Percentiles rank a stretch among this genome's conserved stretches.
These are phyloP conservation scores for Phyllotis vaccarum DNA, from an alignment of 2,797 vertebrate species.

Conservation along the genomic window DNA sequence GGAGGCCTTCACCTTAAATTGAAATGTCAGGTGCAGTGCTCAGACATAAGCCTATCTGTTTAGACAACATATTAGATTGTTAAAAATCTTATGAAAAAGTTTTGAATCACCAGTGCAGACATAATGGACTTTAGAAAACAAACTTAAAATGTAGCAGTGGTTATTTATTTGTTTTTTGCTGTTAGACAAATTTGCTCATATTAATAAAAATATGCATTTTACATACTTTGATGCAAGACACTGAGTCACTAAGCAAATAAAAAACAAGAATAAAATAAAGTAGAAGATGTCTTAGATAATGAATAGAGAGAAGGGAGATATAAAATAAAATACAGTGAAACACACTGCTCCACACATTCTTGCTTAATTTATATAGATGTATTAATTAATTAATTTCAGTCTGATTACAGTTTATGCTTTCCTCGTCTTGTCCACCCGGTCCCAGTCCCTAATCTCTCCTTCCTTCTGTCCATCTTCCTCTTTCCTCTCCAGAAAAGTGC, in stretches of 20 bases:
- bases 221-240: not conserved
- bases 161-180: not conserved
- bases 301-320: not conserved
- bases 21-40: conserved; percentile 83
- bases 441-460: accelerated
- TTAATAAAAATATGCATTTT: conserved; percentile 46
- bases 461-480: not conserved
- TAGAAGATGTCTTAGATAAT: not conserved
- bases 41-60: conserved; percentile 57
- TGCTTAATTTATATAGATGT: not conserved
- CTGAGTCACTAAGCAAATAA: conserved; percentile 42
- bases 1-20: conserved; percentile 78
- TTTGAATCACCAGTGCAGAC: conserved; percentile 65
- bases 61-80: conserved; percentile 66
- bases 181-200: conserved; percentile 49
- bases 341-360: not conserved
- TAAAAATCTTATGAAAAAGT: conserved; percentile 72
- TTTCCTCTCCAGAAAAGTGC: not conserved
- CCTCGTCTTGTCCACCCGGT: not conserved
- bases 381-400: not conserved
- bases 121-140: conserved; percentile 34
- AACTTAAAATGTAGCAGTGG: not conserved
- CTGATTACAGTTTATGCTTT: not conserved
- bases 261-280: conserved; percentile 49
- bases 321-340: not conserved